These are phyloP conservation scores for Himalopsyche kuldschensis DNA, from an alignment of 2,888 invertebrate species.

Conservation along the genomic window DNA sequence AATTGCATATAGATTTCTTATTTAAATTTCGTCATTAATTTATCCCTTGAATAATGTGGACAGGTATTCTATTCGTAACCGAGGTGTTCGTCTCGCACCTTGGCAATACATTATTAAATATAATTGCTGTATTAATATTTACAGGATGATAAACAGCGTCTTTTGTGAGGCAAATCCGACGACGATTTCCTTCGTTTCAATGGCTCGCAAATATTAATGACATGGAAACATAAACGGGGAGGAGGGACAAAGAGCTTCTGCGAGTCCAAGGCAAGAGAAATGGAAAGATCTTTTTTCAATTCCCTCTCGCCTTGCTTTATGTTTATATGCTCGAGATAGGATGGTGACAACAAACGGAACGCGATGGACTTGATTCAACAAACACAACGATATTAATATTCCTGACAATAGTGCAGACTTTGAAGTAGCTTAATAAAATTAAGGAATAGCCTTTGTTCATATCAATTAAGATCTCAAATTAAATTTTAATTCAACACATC, in stretches of 20 bases:
- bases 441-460: not conserved
- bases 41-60: not conserved
- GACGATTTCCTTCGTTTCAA: not conserved
- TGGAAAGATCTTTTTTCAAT: not conserved
- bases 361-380: not conserved
- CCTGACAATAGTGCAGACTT: not conserved
- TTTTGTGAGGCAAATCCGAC: not conserved
- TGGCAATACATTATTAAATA: constrained; percentile 6
- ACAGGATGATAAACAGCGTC: constrained; percentile 1
- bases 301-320: not conserved
- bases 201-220: not conserved
- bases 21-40: too few species aligned
- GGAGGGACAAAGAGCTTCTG: not conserved
- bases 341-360: not conserved
- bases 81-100: not conserved
- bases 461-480: too few species aligned
- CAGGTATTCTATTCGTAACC: not conserved
- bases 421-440: not conserved
- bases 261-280: not conserved
- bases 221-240: not conserved
- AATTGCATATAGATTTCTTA: too few species aligned
- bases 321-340: not conserved
- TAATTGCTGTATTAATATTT: constrained; percentile 8
- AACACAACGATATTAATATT: not conserved
- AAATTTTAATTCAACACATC: too few species aligned